These are phyloP conservation scores for Athalia rosae DNA, from an alignment of 2,888 invertebrate species.

Conservation along the genomic window DNA sequence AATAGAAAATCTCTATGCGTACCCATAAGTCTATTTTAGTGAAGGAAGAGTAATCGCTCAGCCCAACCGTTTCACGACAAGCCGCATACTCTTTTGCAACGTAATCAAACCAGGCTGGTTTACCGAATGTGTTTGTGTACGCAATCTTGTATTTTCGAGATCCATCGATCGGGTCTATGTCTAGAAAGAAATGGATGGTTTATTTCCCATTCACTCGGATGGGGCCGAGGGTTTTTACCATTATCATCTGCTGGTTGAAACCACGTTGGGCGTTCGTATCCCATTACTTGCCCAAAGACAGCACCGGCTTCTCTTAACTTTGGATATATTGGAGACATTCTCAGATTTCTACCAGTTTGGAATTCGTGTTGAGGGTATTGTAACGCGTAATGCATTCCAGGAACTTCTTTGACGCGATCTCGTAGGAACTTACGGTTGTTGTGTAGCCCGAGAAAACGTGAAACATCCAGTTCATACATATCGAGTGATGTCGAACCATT, in stretches of 20 bases:
- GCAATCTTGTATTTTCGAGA: conserved; percentile 82
- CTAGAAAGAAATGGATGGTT: conserved; percentile 50
- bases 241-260: conserved; percentile 80
- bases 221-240: conserved; percentile 65
- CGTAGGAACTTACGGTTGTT: conserved; percentile 95
- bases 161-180: conserved; percentile 71
- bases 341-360: conserved; percentile 89
- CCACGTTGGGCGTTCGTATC: conserved; percentile 96
- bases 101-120: conserved; percentile 94
- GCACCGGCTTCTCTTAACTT: conserved; percentile 93
- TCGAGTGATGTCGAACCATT: conserved; percentile 88
- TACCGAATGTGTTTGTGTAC: conserved; percentile 89
- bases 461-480: conserved; percentile 92
- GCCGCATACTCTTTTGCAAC: conserved; percentile 94
- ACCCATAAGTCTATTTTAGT: conserved; percentile 94
- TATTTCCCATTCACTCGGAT: not conserved
- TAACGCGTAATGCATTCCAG: conserved; percentile 89
- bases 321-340: conserved; percentile 97
- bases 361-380: conserved; percentile 92
- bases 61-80: conserved; percentile 92
- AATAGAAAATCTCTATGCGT: conserved; percentile 16
- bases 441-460: conserved; percentile 92
- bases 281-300: conserved; percentile 98
- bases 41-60: conserved; percentile 98
- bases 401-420: conserved; percentile 94